Percentiles rank a stretch among this genome's conserved stretches.
Evolutionary conservation across 2,113 vertebrate species (phyloP).

Genomic region (Epinephelus moara): DNA sequence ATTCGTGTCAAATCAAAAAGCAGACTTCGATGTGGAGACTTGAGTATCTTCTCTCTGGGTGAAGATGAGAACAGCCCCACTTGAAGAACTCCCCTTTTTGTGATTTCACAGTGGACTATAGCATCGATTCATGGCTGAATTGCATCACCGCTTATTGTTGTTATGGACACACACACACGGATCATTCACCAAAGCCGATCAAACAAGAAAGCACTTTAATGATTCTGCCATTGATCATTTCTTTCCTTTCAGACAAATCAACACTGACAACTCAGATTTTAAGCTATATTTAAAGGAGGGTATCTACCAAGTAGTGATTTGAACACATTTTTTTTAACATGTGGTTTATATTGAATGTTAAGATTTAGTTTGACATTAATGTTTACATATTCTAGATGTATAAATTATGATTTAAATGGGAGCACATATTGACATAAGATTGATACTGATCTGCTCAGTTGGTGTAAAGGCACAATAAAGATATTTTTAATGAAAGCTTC

Average conservation of each 20-base stretch:
- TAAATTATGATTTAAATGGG: slow-evolving; percentile 45
- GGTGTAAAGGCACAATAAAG: slow-evolving; percentile 66
- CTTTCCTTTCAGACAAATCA: slow-evolving; percentile 11
- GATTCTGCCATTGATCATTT: slow-evolving; percentile 37
- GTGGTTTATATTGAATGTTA: slow-evolving; percentile 12
- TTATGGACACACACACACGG: slow-evolving; percentile 4
- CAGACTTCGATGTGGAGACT: slow-evolving; percentile 58
- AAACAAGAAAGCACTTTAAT: slow-evolving; percentile 76
- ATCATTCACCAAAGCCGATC: slow-evolving; percentile 57
- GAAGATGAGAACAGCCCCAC: slow-evolving; percentile 76
- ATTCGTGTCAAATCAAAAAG: slow-evolving; percentile 58
- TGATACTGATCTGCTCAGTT: slow-evolving; percentile 1
- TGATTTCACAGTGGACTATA: neutral
- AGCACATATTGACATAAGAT: slow-evolving; percentile 4
- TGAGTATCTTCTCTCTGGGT: slow-evolving; percentile 75
- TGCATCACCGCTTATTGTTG: slow-evolving; percentile 2
- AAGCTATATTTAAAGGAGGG: slow-evolving; percentile 22
- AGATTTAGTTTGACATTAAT: slow-evolving; percentile 12
- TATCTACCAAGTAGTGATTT: slow-evolving; percentile 16
- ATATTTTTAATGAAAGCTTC: slow-evolving; percentile 26
- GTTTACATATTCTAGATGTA: slow-evolving; percentile 51
- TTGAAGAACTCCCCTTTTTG: slow-evolving; percentile 41
- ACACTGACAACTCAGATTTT: slow-evolving; percentile 22
- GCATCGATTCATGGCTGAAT: slow-evolving; percentile 21
- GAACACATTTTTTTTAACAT: slow-evolving; percentile 4